phyloP scores from a whole-genome alignment of 2,113 vertebrate species.

The Datnioides undecimradiatus region DNA sequence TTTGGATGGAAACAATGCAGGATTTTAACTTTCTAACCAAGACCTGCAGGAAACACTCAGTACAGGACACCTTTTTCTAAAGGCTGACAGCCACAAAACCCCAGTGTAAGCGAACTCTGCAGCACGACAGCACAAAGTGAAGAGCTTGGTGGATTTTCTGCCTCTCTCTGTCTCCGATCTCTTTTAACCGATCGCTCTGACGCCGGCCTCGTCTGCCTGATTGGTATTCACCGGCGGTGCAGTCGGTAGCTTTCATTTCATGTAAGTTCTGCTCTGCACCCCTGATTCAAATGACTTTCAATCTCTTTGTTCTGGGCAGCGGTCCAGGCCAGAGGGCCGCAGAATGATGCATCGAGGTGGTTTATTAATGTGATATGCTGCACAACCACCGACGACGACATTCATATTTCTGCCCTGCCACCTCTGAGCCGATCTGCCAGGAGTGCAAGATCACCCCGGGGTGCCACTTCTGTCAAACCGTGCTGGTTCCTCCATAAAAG shows the following conservation, averaged over 20 bases:
- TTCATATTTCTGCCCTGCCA: conserved; percentile 67
- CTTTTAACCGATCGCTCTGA: conserved; percentile 21
- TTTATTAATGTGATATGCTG: conserved; percentile 74
- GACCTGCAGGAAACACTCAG: no score
- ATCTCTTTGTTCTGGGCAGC: conserved; percentile 78
- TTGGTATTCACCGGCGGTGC: conserved; percentile 64
- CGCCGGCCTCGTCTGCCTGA: conserved; percentile 35
- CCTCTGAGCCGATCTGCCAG: conserved; percentile 37
- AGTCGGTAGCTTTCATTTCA: conserved; percentile 59
- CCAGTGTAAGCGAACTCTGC: not conserved
- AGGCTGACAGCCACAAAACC: not conserved
- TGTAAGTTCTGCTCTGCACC: conserved; percentile 67
- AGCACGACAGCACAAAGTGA: not conserved
- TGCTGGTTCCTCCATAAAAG: conserved; percentile 34
- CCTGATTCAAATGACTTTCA: conserved; percentile 75
- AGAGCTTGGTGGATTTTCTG: not conserved
- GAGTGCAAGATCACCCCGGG: conserved; percentile 49
- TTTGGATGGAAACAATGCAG: no score
- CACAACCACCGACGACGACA: conserved; percentile 47
- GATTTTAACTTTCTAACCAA: no score
- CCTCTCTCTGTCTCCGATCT: conserved; percentile 9
- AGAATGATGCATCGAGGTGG: conserved; percentile 69
- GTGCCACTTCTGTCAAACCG: conserved; percentile 36
- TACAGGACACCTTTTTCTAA: no score
- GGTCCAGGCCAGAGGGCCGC: conserved; percentile 63